Evolutionary conservation across 2,888 invertebrate genomes (phyloP).

Genomic region (Drosophila longiperda): DNA sequence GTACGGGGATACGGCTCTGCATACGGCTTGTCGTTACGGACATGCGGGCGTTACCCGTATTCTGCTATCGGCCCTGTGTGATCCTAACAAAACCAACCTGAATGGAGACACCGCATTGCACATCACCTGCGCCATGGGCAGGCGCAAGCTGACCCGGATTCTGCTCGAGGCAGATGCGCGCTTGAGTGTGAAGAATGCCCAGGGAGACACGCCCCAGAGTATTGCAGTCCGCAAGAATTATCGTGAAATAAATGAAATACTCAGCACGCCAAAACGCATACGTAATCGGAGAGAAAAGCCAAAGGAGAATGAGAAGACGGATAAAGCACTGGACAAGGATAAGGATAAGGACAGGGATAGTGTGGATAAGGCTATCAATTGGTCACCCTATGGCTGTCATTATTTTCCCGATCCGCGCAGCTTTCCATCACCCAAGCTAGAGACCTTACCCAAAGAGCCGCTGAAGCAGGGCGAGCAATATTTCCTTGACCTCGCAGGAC

Average conservation of each 20-base stretch:
- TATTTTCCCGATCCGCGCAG: conserved; percentile 94
- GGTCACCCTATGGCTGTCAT: conserved; percentile 97
- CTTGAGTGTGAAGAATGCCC: conserved; percentile 86
- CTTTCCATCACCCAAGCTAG: conserved; percentile 93
- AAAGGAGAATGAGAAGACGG: conserved; percentile 47
- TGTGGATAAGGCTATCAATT: conserved; percentile 86
- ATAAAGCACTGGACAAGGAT: conserved; percentile 60
- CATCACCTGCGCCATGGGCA: conserved; percentile 96
- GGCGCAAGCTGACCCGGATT: conserved; percentile 95
- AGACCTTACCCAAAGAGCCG: conserved; percentile 94
- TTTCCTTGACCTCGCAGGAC: conserved; percentile 96
- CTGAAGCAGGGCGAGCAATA: conserved; percentile 96
- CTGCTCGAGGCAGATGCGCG: conserved; percentile 94
- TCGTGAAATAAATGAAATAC: conserved; percentile 92
- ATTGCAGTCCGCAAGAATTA: conserved; percentile 95
- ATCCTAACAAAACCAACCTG: conserved; percentile 95
- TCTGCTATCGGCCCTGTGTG: conserved; percentile 94
- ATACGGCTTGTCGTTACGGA: conserved; percentile 97
- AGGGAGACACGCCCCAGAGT: conserved; percentile 94
- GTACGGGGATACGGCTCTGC: conserved; percentile 97
- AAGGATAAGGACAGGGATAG: conserved; percentile 83
- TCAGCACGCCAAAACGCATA: conserved; percentile 86
- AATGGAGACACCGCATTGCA: conserved; percentile 98
- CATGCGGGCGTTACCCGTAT: conserved; percentile 98
- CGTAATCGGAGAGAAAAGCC: conserved; percentile 70